phyloP scores from a whole-genome alignment of 1,140 invertebrate genomes.

The Bombus difficillimus region DNA sequence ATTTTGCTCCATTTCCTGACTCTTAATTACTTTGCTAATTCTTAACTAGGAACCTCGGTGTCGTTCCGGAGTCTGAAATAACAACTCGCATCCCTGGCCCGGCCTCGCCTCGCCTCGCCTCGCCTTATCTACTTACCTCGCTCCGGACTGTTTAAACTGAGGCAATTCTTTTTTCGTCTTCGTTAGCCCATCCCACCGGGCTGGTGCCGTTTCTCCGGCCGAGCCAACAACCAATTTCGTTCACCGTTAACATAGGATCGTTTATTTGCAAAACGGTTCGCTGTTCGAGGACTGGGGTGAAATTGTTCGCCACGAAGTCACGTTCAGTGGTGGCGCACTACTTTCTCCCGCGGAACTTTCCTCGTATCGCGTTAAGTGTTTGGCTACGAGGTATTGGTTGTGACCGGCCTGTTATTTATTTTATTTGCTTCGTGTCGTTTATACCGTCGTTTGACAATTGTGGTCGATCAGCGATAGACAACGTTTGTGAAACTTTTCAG shows the following conservation, averaged over 20 bases:
- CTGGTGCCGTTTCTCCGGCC: conserved; percentile 6
- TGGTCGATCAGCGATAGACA: not conserved
- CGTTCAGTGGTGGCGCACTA: not conserved
- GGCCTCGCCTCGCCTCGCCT: conserved; percentile 2
- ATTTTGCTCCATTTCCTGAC: conserved; percentile 77
- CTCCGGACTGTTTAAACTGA: conserved; percentile 57
- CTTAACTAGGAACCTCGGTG: conserved; percentile 72
- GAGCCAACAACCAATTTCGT: conserved; percentile 60
- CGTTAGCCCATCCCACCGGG: not conserved
- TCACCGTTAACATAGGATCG: conserved; percentile 45
- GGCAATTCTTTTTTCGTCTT: conserved; percentile 56
- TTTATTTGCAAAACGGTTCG: conserved; percentile 45
- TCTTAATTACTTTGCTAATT: conserved; percentile 81
- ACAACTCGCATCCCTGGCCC: conserved; percentile 71
- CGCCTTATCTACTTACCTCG: conserved; percentile 43
- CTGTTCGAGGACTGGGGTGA: conserved; percentile 17
- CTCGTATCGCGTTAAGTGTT: not conserved
- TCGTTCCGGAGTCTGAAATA: conserved; percentile 74
- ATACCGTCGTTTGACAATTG: no score
- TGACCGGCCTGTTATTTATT: not conserved
- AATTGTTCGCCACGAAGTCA: conserved; percentile 39
- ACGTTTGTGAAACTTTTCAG: not conserved
- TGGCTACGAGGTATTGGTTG: not conserved
- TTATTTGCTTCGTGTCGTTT: not conserved
- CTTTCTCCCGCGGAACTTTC: not conserved